Evolutionary conservation across 2,797 vertebrate genomes (phyloP), one percentile per base, ranked within the genome.

Genomic region (Manis pentadactyla): DNA sequence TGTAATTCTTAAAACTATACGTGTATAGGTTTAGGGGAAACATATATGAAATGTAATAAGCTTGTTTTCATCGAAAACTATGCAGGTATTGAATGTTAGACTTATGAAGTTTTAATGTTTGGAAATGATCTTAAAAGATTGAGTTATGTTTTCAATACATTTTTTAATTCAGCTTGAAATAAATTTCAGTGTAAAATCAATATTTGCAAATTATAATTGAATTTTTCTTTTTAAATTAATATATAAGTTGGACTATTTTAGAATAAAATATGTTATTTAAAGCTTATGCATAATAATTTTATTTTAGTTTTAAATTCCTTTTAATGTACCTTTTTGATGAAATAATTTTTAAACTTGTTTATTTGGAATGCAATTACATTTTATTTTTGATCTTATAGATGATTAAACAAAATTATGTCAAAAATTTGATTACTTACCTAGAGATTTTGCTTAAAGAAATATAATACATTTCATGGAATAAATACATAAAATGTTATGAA

Each of bases 111-210:
- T 75, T 78, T 37, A 12, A 42, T 90, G 91, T 64, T 87, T 6
- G 49, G 13, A 84, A 90, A 31, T 21, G 7, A 46, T 53, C 37
- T 63, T 34, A 31, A 64, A 81, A 59, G 23, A 82, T 63, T 85
- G 73, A 64, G 8, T 51, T 87, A 55, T 1, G 77, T 88, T 82
- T 89, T 95, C 12, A 93, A 63, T 31, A 69, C 82, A 87, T 81
- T 6, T 55, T 79, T 31, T 17, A 69, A n/a, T 51, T 78, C 6
- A 68, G 13, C 34, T 86, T 82, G 81, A 82, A 90, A 51, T 87
- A 94, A 34, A 78, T 78, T 68, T 87, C 7, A 66, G 5, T 39
- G 1, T 87, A 89, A 97, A 69, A n/a, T 66, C 21, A 9, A 77
- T 66, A 87, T 87, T 93, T 7, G 27, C 81, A 2, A 77, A 46